A percentile compares a stretch with the other conserved stretches of the same genome.
Evolutionary conservation across 2,888 invertebrate species (phyloP).

Genomic region (Metellina segmentata): DNA sequence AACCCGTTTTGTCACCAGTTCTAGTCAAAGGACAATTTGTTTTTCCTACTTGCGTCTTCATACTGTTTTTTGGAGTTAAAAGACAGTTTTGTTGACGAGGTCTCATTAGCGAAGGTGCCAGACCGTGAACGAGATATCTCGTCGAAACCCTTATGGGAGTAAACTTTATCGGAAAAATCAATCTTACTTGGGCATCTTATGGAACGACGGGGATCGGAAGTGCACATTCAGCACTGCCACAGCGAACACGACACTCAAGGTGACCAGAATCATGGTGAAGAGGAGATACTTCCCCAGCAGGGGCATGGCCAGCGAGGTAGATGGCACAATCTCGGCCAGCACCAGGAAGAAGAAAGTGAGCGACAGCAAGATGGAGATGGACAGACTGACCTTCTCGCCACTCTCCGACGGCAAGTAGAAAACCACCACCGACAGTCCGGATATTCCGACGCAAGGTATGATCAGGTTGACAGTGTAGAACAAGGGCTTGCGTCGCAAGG

Average conservation of each 20-base stretch:
- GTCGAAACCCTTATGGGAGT: no score
- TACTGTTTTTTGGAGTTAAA: no score
- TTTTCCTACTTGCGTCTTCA: no score
- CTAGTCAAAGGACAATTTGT: no score
- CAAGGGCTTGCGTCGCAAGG: slow-evolving; percentile 93
- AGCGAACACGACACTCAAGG: slow-evolving; percentile 93
- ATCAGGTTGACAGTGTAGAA: slow-evolving; percentile 98
- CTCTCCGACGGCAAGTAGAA: slow-evolving; percentile 99
- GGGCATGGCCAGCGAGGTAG: slow-evolving; percentile 93
- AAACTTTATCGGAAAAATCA: neutral
- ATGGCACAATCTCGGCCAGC: slow-evolving; percentile 96
- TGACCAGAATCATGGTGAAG: slow-evolving; percentile 95
- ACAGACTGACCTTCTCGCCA: slow-evolving; percentile 98
- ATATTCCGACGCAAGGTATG: slow-evolving; percentile 97
- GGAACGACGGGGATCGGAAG: slow-evolving; percentile 95
- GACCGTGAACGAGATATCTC: no score
- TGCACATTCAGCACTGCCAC: slow-evolving; percentile 95
- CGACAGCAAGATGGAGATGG: slow-evolving; percentile 94
- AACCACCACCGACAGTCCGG: slow-evolving; percentile 96
- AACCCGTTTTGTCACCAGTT: no score
- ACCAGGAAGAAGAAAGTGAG: slow-evolving; percentile 97
- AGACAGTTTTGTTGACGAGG: no score
- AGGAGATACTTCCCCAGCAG: slow-evolving; percentile 93
- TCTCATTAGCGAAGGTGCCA: no score
- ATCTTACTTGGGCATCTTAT: slow-evolving; percentile 88